Evolutionary conservation across 2,797 vertebrate species (phyloP), one percentile per base, ranked within the genome.

Genomic region (Nasua narica): DNA sequence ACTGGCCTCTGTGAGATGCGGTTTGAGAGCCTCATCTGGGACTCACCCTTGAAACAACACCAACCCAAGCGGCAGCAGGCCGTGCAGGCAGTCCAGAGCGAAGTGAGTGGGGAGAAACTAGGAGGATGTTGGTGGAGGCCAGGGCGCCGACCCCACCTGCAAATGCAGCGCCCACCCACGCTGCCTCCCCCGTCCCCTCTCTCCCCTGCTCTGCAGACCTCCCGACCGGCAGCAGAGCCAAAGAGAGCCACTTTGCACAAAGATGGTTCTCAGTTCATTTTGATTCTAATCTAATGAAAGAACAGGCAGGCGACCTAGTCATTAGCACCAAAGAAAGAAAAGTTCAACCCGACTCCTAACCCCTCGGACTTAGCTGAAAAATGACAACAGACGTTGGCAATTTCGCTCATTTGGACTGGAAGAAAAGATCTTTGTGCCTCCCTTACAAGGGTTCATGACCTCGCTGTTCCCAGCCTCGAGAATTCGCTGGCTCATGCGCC

Each of bases 361-460:
- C 21, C 96, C 95, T 92, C 65, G 7, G 81, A 95, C 97, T 91
- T 13, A n/a, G 6, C 85, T 32, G 35, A 13, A 35, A 97, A 96
- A 96, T 72, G 90, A 98, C 97, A 97, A 97, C 86, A 94, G 97
- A 97, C 97, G 97, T 29, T 0, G 96, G 98, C 94, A 96, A 95
- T 93, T 81, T 97, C 72, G 14, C 97, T 98, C 93, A 98, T 98
- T 97, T 97, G 92, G 69, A 78, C 56, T 0, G 0, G 87, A 97
- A 97, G 67, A 96, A 97, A 97, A 97, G 96, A 85, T 78, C 87
- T 97, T 95, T 98, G 97, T 96, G 97, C 94, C 83, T 96, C 83
- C 79, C 60, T 56, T 5, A 0, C 9, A 3, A 76, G 52, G 79
- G 96, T 70, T 91, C 83, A 6, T 9, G 97, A 97, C 97, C 98